Percentiles rank a stretch among this genome's conserved stretches.
phyloP scores from a whole-genome alignment of 2,888 invertebrate genomes.

The Pogonocherus hispidulus region DNA sequence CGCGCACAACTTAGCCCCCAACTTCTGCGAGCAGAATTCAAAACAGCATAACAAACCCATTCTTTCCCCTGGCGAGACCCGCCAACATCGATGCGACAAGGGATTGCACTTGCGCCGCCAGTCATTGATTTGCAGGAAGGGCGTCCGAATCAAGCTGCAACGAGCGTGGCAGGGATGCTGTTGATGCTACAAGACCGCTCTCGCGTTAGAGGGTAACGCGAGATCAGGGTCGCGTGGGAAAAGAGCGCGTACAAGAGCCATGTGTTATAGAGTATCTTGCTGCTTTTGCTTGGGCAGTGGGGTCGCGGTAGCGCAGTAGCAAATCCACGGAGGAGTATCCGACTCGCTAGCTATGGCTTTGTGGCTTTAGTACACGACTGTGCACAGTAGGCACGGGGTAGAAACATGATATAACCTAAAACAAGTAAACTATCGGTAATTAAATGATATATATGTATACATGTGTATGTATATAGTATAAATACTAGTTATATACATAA shows the following conservation, averaged over 20 bases:
- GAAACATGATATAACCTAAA: slow-evolving; percentile 68
- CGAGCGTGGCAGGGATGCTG: slow-evolving; percentile 52
- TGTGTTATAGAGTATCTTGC: slow-evolving; percentile 61
- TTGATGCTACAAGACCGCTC: slow-evolving; percentile 8
- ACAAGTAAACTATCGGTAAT: slow-evolving; percentile 61
- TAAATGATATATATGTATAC: slow-evolving; percentile 65
- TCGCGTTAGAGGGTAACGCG: slow-evolving; percentile 39
- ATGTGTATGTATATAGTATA: slow-evolving; percentile 65
- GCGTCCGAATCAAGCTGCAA: slow-evolving; percentile 58
- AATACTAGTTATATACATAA: slow-evolving; percentile 61
- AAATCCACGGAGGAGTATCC: slow-evolving; percentile 63
- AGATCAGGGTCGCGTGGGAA: slow-evolving; percentile 45
- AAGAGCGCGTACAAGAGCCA: slow-evolving; percentile 41
- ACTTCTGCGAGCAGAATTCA: slow-evolving; percentile 12
- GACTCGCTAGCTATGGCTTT: slow-evolving; percentile 60
- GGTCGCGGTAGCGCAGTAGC: slow-evolving; percentile 66
- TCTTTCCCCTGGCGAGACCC: slow-evolving; percentile 20
- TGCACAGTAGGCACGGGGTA: slow-evolving; percentile 67
- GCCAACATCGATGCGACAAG: slow-evolving; percentile 63
- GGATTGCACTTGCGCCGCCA: slow-evolving; percentile 63
- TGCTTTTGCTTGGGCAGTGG: slow-evolving; percentile 60
- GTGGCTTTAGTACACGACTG: slow-evolving; percentile 67
- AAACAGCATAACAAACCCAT: slow-evolving; percentile 9
- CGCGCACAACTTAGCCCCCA: background rate
- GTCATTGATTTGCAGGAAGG: slow-evolving; percentile 66